Evolutionary conservation across 2,888 invertebrate genomes (phyloP), one percentile per base, ranked within the genome.

Genomic region (Pterobdella sp.): DNA sequence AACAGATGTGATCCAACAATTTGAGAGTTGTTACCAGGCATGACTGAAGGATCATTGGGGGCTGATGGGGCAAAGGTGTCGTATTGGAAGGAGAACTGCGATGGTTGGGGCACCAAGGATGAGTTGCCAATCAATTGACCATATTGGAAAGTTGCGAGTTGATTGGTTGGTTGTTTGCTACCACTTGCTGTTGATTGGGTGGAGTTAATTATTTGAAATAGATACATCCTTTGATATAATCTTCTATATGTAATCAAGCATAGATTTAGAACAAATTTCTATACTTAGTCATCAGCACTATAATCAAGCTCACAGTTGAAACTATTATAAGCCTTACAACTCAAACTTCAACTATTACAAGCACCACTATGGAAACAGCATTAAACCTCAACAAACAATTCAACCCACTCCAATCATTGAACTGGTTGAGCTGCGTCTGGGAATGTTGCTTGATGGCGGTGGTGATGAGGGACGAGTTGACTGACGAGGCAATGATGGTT

Each of bases 401-500:
- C 35, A 29, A 65, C 32, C n/a, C 65, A 65, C 35, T 29, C 60
- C 52, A 76, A 74, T 75, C 65, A 75, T 76, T 66, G 73, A 63
- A 77, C 66, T 76, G 76, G 52, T 72, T 76, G 37, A 74, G 69
- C n/a, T 67, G 72, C 22, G 69, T 49, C 35, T 63, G 71, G 1
- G 74, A 49, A 32, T 80, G 79, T 72, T 80, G 81, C 81, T 92
- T 93, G 71, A 92, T 91, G 75, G 90, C 90, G 52, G 91, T 90
- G 3, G 92, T 91, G 92, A 93, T 93, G 78, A 93, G 86, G 84
- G 92, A 92, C 74, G 92, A 90, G 76, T 91, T 91, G 76, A 92
- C 90, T 56, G 92, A 91, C 78, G 93, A 93, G 71, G 84, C 84
- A 79, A 93, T 88, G 79, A 93, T 91, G 29, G 92, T 92, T 81